These are phyloP conservation scores for Plebejus anna DNA, from an alignment of 2,888 invertebrate genomes.

Conservation along the genomic window DNA sequence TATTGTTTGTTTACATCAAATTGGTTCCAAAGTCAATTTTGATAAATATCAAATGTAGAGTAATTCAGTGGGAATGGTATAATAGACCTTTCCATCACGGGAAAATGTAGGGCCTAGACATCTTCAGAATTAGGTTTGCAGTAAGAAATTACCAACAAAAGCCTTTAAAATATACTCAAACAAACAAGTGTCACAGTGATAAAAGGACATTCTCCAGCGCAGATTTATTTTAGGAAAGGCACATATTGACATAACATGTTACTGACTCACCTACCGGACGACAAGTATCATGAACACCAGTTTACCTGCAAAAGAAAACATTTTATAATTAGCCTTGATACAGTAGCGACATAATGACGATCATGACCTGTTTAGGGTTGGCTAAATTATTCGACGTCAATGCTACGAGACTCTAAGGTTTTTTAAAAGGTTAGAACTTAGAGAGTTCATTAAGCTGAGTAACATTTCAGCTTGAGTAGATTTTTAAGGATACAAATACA, in stretches of 20 bases:
- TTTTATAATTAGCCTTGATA: constrained; percentile 10
- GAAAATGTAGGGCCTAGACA: no score
- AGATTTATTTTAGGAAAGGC: background rate
- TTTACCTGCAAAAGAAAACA: constrained; percentile 24
- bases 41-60: no score
- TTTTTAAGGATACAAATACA: background rate
- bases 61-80: no score
- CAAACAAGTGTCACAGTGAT: background rate
- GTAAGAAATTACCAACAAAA: background rate
- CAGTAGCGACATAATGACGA: background rate
- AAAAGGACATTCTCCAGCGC: background rate
- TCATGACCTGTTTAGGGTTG: constrained; percentile 21
- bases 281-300: background rate
- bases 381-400: background rate
- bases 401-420: background rate
- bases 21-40: no score
- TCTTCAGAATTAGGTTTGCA: no score
- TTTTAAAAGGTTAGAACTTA: background rate
- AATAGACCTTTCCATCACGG: no score
- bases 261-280: constrained; percentile 11
- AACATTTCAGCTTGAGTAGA: background rate
- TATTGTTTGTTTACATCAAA: no score
- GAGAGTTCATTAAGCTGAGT: background rate
- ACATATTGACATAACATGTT: background rate
- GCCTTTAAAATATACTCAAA: background rate